Conservation (phyloP, 30 jellyfish, hydroid and myxozoan species). For the Rhopilema esculentum region DNA sequence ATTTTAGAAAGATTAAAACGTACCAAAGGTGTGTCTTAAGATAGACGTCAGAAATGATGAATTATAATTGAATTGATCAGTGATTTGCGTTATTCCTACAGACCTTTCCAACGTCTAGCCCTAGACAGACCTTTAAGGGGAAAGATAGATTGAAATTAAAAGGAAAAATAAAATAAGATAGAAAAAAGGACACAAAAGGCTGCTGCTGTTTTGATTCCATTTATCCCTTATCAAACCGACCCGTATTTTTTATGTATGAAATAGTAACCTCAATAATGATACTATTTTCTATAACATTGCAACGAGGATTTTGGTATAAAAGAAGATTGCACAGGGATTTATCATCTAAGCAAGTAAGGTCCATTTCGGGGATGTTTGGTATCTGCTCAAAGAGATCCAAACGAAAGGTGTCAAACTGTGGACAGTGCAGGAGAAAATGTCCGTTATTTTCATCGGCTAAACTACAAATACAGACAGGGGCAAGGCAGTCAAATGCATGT, state of each 20-base stretch:
- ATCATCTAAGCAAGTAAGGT: conserved; percentile 28
- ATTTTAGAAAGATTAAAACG: no score
- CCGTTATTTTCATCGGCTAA: conserved; percentile 38
- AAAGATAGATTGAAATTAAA: not conserved
- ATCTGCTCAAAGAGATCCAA: conserved; percentile 28
- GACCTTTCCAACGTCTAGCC: not conserved
- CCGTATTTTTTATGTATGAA: conserved; percentile 10
- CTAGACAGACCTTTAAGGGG: not conserved
- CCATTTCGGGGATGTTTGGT: conserved; percentile 37
- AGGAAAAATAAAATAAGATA: conserved; percentile 9
- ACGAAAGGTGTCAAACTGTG: conserved; percentile 38
- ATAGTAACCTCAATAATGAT: conserved; percentile 20
- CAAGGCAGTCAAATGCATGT: no score
- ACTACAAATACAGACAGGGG: conserved; percentile 13
- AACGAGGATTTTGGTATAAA: conserved; percentile 22
- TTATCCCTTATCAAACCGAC: conserved; percentile 11
- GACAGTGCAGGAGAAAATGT: conserved; percentile 38
- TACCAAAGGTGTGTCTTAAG: no score
- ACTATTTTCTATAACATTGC: conserved; percentile 20
- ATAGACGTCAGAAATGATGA: not conserved
- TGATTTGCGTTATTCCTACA: not conserved
- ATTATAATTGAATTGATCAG: not conserved
- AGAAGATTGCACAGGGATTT: conserved; percentile 48
- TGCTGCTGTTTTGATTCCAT: conserved; percentile 40
- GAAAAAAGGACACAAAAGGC: not conserved